These are phyloP conservation scores for Opisthocomus hoazin DNA, from an alignment of 2,113 vertebrate species.

Conservation along the genomic window DNA sequence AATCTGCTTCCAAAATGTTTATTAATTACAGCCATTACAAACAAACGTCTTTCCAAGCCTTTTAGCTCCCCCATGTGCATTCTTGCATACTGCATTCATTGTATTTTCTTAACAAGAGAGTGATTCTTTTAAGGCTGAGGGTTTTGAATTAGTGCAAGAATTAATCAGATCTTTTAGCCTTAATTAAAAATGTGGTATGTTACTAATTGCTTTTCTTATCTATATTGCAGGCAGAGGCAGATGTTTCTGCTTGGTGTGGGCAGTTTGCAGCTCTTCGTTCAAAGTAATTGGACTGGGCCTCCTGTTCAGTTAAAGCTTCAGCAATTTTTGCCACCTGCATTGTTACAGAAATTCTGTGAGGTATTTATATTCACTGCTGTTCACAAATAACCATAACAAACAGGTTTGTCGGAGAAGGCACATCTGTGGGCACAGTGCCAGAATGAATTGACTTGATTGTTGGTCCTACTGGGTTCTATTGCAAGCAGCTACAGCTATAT, in stretches of 20 bases:
- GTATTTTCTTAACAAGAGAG: not conserved
- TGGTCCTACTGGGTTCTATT: not conserved
- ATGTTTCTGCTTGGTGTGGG: slow-evolving; percentile 83
- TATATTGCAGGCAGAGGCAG: slow-evolving; percentile 75
- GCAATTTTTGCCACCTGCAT: slow-evolving; percentile 78
- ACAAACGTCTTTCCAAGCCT: not conserved
- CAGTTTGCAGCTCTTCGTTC: slow-evolving; percentile 89
- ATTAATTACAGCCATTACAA: not conserved
- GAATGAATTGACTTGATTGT: not conserved
- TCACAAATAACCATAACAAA: not conserved
- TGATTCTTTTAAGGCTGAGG: not conserved
- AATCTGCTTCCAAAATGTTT: not conserved
- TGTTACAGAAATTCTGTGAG: slow-evolving; percentile 75
- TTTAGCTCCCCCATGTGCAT: not conserved
- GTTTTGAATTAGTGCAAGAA: not conserved
- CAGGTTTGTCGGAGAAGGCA: not conserved
- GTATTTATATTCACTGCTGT: slow-evolving; percentile 59
- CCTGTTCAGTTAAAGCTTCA: slow-evolving; percentile 70
- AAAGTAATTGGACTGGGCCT: slow-evolving; percentile 97
- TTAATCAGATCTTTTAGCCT: not conserved
- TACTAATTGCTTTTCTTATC: slow-evolving; percentile 5
- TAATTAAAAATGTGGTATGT: not conserved
- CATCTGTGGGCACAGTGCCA: not conserved
- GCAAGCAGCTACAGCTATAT: not conserved
- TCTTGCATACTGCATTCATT: not conserved